Conservation (phyloP, 1,140 invertebrate genomes). For the Drosophila grimshawi region DNA sequence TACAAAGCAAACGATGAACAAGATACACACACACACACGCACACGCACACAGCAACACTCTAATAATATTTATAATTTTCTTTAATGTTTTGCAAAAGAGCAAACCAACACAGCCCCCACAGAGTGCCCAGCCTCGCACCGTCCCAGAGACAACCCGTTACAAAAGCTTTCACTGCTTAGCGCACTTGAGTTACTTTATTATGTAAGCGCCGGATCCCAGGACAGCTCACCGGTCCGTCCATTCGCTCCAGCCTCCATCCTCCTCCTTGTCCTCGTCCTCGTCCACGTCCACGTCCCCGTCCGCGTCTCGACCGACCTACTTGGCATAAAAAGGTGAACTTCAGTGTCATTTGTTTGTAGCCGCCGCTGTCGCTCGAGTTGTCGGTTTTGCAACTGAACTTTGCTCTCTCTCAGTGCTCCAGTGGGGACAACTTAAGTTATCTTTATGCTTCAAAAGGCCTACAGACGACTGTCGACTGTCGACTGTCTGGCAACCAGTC, state of each 20-base stretch:
- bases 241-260: not conserved
- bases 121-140: slow-evolving; percentile 1
- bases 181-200: slow-evolving; percentile 61
- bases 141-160: slow-evolving; percentile 41
- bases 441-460: slow-evolving; percentile 68
- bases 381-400: slow-evolving; percentile 52
- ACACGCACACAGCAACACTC: slow-evolving; percentile 4
- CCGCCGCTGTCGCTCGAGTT: slow-evolving; percentile 14
- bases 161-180: slow-evolving; percentile 54
- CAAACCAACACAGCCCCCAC: not conserved
- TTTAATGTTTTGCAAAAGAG: slow-evolving; percentile 37
- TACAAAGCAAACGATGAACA: slow-evolving; percentile 23
- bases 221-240: slow-evolving; percentile 1
- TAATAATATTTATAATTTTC: slow-evolving; percentile 51
- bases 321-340: slow-evolving; percentile 62
- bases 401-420: slow-evolving; percentile 37
- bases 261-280: not conserved
- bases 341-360: slow-evolving; percentile 66
- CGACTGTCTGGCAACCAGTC: slow-evolving; percentile 46
- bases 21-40: too few species aligned
- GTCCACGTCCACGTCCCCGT: not conserved
- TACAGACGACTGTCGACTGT: slow-evolving; percentile 39
- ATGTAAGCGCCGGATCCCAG: slow-evolving; percentile 49
- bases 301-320: slow-evolving; percentile 11
- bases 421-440: slow-evolving; percentile 65